These are phyloP conservation scores for Drosophila athabasca DNA, from an alignment of 1,140 invertebrate genomes.

Conservation along the genomic window DNA sequence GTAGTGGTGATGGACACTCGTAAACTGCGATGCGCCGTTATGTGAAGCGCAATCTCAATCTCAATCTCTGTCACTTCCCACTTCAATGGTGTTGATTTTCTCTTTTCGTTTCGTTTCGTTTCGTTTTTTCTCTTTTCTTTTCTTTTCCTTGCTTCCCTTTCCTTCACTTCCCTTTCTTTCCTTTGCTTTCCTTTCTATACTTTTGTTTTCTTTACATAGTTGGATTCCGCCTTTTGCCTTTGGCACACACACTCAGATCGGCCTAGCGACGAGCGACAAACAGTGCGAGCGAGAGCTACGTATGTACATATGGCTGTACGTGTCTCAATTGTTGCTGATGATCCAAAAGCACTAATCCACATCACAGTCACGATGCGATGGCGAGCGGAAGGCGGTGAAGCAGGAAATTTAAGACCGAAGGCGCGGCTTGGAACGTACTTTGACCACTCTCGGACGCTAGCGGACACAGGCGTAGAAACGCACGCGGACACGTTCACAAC, in stretches of 20 bases:
- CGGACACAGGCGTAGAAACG: slow-evolving; percentile 19
- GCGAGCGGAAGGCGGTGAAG: slow-evolving; percentile 1
- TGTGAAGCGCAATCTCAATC: slow-evolving; percentile 80
- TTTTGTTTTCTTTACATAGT: neutral
- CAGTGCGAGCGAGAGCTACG: slow-evolving; percentile 15
- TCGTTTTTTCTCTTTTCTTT: slow-evolving; percentile 10
- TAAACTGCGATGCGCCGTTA: slow-evolving; percentile 77
- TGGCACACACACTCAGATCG: slow-evolving; percentile 1
- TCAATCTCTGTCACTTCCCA: slow-evolving; percentile 70
- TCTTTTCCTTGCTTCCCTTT: slow-evolving; percentile 17
- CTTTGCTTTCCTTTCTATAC: slow-evolving; percentile 4
- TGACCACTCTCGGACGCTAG: slow-evolving; percentile 15
- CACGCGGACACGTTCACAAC: slow-evolving; percentile 41
- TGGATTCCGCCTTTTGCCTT: neutral
- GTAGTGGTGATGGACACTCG: slow-evolving; percentile 81
- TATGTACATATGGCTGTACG: slow-evolving; percentile 18
- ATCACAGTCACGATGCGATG: no score
- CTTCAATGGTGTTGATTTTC: slow-evolving; percentile 78
- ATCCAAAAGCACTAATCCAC: no score
- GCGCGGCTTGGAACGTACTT: slow-evolving; percentile 42
- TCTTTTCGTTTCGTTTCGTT: slow-evolving; percentile 33
- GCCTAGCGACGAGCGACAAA: slow-evolving; percentile 5
- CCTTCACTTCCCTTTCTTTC: slow-evolving; percentile 8
- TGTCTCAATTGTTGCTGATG: slow-evolving; percentile 44
- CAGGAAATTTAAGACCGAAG: slow-evolving; percentile 61